phyloP scores from a whole-genome alignment of 64 coral and sea anemone genomes.

The Astreopora myriophthalma region DNA sequence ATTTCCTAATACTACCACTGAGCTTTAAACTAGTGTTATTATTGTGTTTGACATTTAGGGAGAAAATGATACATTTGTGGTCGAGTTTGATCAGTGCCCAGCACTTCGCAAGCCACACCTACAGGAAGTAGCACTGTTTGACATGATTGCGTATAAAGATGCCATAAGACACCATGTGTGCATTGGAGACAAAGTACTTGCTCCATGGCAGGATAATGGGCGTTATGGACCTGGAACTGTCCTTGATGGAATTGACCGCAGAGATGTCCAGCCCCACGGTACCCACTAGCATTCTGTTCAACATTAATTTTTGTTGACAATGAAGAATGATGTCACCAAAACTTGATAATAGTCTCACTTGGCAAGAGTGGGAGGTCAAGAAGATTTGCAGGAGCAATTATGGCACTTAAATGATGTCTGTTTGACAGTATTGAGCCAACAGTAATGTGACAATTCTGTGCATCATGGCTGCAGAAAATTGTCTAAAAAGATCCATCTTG shows the following conservation, averaged over 20 bases:
- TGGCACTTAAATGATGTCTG: too few species aligned
- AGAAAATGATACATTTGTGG: constrained; percentile 72
- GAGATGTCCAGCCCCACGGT: constrained; percentile 72
- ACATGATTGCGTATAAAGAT: constrained; percentile 94
- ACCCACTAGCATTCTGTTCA: neutral
- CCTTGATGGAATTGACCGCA: constrained; percentile 87
- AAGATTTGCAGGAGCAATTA: too few species aligned
- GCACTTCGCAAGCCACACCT: constrained; percentile 75
- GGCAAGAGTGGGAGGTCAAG: too few species aligned
- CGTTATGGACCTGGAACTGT: constrained; percentile 98
- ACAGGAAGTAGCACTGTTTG: constrained; percentile 80
- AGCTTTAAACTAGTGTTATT: too few species aligned
- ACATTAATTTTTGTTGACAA: neutral
- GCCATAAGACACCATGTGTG: constrained; percentile 80
- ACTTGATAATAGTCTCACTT: too few species aligned
- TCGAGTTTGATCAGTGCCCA: constrained; percentile 90
- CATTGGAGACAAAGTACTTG: constrained; percentile 96
- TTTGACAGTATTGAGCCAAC: too few species aligned
- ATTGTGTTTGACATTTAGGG: constrained; percentile 36
- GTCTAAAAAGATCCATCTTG: too few species aligned
- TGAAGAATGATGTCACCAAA: too few species aligned
- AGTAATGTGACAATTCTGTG: too few species aligned
- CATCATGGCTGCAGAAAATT: too few species aligned
- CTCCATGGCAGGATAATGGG: constrained; percentile 97
- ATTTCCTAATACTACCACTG: neutral